Base-by-base conservation (phyloP, 2,113 vertebrate species). In the Dunckerocampus dactyliophorus region DNA sequence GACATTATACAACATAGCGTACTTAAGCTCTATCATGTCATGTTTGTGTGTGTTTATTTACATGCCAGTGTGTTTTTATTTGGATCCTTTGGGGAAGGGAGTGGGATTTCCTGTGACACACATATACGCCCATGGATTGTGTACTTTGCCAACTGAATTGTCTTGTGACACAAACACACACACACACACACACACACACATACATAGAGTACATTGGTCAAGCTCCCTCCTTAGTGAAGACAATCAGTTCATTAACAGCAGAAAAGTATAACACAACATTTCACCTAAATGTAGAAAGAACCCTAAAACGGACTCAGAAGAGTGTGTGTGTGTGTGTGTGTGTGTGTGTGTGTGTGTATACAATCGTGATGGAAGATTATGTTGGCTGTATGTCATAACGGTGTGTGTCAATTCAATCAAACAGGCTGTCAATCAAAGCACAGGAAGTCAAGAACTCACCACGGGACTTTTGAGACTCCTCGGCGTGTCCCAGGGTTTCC, bases 91-190 rank as follows among this genome's bases (percentile, higher is more conserved):
- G 85, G 83, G 87, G 83, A 83, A 76, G 86, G 88, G 89, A 88
- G 88, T 85, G 80, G 85, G 82, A 76, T 87, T 89, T 90, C 86
- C 86, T 88, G 86, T 64, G 77, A 56, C 80, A 74, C 69, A 84
- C 31, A 5, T 83, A 72, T 64, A 83, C 85, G 76, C 84, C 82
- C 84, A 86, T 67, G 79, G 76, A 82, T 76, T 74, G 79, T 84
- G 50, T 45, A 62, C 79, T 81, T 74, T 72, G 64, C 75, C 79
- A 82, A 61, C 55, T 57, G 58, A 49, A 59, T 73, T 65, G 69
- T 69, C 52, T 68, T 58, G 39, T 50, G 42, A 20, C 0, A 15
- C 21, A 34, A 49, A 59, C 60, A 63, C 64, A 72, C 60, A 62
- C 55, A 39, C 58, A 57, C 52, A 79, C 58, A 65, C 31, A 21